These are phyloP conservation scores for Drosophila saltans DNA, from an alignment of 1,140 invertebrate species.

Conservation along the genomic window DNA sequence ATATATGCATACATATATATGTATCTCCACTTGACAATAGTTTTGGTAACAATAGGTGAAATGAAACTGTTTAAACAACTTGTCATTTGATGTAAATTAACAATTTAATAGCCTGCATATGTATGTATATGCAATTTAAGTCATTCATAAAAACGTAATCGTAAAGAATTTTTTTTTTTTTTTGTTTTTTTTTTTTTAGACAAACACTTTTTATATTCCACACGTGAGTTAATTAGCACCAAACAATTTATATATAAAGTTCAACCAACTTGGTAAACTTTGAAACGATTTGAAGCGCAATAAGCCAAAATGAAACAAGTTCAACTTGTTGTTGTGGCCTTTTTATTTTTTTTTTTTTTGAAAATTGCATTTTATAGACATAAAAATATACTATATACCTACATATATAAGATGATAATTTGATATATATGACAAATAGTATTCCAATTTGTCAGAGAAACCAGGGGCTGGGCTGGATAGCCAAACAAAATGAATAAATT, in stretches of 20 bases:
- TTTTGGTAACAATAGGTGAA: neutral
- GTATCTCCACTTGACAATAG: conserved; percentile 2
- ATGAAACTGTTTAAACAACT: neutral
- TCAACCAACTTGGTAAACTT: conserved; percentile 1
- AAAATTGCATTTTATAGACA: neutral
- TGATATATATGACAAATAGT: too few relatives aligned
- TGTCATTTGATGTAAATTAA: neutral
- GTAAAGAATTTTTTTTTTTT: neutral
- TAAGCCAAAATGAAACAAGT: conserved; percentile 4
- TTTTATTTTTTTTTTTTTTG: neutral
- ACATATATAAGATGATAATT: too few relatives aligned
- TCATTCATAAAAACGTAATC: conserved; percentile 6
- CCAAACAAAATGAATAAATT: too few relatives aligned
- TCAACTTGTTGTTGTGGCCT: conserved; percentile 3
- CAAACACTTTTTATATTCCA: neutral
- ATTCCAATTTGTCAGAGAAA: too few relatives aligned
- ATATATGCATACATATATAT: neutral
- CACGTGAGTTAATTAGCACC: conserved; percentile 10
- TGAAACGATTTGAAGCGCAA: neutral
- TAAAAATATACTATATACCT: too few relatives aligned
- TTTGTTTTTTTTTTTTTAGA: too few relatives aligned
- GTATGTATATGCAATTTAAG: neutral
- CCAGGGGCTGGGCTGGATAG: too few relatives aligned
- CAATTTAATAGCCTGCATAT: neutral
- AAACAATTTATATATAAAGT: neutral